phyloP scores from a whole-genome alignment of 2,888 invertebrate genomes.

The Leptarthrus brevirostris region DNA sequence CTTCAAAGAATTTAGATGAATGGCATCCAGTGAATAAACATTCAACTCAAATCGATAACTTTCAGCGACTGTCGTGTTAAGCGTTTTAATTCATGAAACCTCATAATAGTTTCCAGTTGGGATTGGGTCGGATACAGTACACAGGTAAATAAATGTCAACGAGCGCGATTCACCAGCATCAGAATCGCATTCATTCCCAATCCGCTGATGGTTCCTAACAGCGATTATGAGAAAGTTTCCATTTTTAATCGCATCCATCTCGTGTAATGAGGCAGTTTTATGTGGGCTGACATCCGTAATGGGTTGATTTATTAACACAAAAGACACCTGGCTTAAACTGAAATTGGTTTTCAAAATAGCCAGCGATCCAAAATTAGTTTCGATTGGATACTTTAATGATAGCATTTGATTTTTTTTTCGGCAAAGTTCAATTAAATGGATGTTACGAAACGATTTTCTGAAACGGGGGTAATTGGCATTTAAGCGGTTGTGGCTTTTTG shows the following conservation, averaged over 20 bases:
- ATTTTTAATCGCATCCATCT: not conserved
- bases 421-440: no score
- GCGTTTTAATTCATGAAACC: not conserved
- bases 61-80: conserved; percentile 35
- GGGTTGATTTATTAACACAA: not conserved
- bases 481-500: no score
- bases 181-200: not conserved
- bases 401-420: not conserved
- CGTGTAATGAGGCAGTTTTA: not conserved
- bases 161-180: not conserved
- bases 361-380: not conserved
- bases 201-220: not conserved
- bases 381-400: not conserved
- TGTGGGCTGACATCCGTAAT: conserved; percentile 6
- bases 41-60: conserved; percentile 37
- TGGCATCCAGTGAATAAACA: conserved; percentile 27
- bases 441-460: no score
- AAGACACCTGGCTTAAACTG: not conserved
- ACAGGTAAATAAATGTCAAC: no score
- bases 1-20: conserved; percentile 19
- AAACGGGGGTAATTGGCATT: no score
- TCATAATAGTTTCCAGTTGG: no score
- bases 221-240: not conserved
- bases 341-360: not conserved
- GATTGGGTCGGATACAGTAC: not conserved